Evolutionary conservation across 35 echinoderm and acorn worm genomes (phyloP).

Genomic region (Apostichopus japonicus): DNA sequence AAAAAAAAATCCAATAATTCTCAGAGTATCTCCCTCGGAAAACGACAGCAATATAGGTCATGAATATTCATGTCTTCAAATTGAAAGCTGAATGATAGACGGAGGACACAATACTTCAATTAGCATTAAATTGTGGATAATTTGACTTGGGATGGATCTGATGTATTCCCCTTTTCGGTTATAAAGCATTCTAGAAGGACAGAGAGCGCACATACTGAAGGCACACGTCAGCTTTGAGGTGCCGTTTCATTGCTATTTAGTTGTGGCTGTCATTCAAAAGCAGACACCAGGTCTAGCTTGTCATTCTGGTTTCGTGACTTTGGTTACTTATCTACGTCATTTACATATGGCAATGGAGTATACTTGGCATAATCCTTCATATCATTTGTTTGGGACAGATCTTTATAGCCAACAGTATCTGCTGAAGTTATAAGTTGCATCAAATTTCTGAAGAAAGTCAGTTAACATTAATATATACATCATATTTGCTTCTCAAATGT

Average conservation of each 20-base stretch:
- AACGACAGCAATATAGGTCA: neutral
- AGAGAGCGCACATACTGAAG: neutral
- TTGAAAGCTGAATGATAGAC: neutral
- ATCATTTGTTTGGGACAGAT: no score
- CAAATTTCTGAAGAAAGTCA: no score
- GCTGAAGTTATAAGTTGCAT: no score
- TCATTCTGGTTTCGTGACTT: neutral
- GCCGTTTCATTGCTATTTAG: neutral
- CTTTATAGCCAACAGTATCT: no score
- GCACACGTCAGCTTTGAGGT: neutral
- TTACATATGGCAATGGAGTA: neutral
- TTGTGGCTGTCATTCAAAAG: neutral
- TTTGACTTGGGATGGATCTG: neutral
- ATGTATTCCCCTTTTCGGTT: neutral
- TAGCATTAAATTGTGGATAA: conserved; percentile 23
- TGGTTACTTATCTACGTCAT: neutral
- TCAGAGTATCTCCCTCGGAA: no score
- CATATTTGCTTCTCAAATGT: no score
- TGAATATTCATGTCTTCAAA: neutral
- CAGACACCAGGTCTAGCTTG: neutral
- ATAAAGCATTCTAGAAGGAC: neutral
- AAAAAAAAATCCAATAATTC: no score
- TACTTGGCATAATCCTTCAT: neutral
- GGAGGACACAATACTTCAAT: conserved; percentile 3
- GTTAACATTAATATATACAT: no score